Base-by-base conservation (phyloP, 2,797 vertebrate genomes). In the Macrochelys suwanniensis region DNA sequence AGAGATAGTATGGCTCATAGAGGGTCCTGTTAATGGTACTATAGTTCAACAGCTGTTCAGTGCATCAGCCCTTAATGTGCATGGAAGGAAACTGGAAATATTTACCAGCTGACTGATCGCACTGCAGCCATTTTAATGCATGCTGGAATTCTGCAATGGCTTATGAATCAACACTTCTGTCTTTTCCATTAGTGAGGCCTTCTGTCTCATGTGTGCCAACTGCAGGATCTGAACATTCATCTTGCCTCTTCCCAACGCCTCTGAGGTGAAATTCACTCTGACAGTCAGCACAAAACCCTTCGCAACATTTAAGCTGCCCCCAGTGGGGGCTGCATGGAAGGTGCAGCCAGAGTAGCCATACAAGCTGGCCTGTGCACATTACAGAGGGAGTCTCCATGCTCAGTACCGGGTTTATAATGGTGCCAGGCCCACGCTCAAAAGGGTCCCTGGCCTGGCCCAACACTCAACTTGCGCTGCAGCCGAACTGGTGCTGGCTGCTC, bases 1-100 rank as follows among this genome's bases (percentile, higher is more conserved):
- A 57, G 31, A 31, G 1, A 3, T 21, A 33, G 6, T 88, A 84
- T 87, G 84, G 47, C 88, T 91, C 91, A 68, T 16, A 71, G 82
- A 1, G 11, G 26, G 15, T 93, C 94, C 80, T 96, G 92, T 94
- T 92, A 89, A 96, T 8, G 2, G 80, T 15, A 86, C 49, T 78
- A 65, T 84, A 57, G 54, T 89, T 96, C 88, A 82, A 84, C 42
- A 89, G 53, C 86, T 90, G 87, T 92, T 31, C 54, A 13, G 26
- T 91, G 88, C 13, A 28, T 93, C 28, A 1, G 76, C 53, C 13
- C 76, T 93, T 82, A 50, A 7, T 74, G n/a, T 81, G 37, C 56
- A 13, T 42, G 37, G 33, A 37, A 53, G 56, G 90, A 50, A 91
- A 74, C 42, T 61, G 56, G 68, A 89, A 84, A 87, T 90, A 7